Conservation (phyloP, 1,140 invertebrate genomes). For the Aphelinus atriplicis region DNA sequence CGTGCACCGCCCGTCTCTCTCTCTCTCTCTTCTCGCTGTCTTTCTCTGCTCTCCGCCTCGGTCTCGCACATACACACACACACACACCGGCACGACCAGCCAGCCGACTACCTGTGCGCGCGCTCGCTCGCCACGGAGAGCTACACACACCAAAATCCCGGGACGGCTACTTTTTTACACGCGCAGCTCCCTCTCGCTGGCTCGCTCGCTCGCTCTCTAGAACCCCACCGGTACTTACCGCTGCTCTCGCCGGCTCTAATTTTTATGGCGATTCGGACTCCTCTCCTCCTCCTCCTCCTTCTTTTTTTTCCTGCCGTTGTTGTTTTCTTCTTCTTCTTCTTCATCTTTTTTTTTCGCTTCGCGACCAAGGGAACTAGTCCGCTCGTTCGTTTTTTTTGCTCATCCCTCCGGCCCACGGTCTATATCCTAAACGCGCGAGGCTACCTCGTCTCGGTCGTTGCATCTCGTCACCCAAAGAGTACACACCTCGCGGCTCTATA, state of each 20-base stretch:
- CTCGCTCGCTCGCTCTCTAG: neutral
- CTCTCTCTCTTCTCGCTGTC: conserved; percentile 23
- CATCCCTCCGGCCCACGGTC: too few species aligned
- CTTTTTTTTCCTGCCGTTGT: neutral
- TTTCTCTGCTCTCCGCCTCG: conserved; percentile 9
- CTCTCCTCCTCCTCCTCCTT: conserved; percentile 8
- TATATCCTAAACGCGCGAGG: too few species aligned
- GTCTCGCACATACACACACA: conserved; percentile 9
- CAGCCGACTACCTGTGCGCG: conserved; percentile 21
- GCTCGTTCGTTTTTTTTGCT: too few species aligned
- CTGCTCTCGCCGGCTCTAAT: conserved; percentile 10
- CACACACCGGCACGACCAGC: neutral
- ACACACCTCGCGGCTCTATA: too few species aligned
- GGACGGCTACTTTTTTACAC: neutral
- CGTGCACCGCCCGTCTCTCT: conserved; percentile 23
- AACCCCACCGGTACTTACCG: neutral
- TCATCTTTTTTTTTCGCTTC: too few species aligned
- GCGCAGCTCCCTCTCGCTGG: neutral
- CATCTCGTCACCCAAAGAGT: too few species aligned
- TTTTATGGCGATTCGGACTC: conserved; percentile 15
- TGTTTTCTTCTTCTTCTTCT: neutral
- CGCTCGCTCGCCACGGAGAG: neutral
- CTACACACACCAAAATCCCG: conserved; percentile 8
- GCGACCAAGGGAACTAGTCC: too few species aligned
- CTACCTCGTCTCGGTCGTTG: too few species aligned